These are phyloP conservation scores for Yponomeuta plumbellus DNA, from an alignment of 2,888 invertebrate species.

Conservation along the genomic window DNA sequence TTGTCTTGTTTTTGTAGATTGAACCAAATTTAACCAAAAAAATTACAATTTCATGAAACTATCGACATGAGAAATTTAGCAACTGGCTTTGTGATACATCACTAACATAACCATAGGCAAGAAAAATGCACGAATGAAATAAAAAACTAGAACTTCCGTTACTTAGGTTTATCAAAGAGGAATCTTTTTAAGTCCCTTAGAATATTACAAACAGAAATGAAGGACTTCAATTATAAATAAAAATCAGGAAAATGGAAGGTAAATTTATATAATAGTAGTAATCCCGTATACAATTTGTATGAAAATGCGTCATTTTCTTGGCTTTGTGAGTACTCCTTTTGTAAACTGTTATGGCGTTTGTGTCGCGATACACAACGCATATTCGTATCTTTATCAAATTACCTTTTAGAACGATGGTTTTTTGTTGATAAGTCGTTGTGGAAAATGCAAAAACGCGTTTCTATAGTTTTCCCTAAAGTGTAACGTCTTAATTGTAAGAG, in stretches of 20 bases:
- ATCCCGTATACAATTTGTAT: neutral
- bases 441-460: conserved; percentile 6
- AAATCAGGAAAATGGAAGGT: conserved; percentile 14
- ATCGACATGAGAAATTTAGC: neutral
- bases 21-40: too few relatives aligned
- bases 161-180: neutral
- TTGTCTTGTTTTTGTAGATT: too few relatives aligned
- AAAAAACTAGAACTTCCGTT: conserved; percentile 9
- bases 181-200: conserved; percentile 11
- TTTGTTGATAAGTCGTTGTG: conserved; percentile 8
- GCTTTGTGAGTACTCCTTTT: conserved; percentile 2
- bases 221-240: neutral
- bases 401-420: neutral
- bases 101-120: neutral
- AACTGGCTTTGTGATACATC: neutral
- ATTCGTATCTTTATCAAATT: conserved; percentile 38
- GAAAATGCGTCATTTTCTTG: conserved; percentile 5
- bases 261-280: conserved; percentile 1
- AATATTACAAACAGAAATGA: neutral
- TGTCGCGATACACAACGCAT: conserved; percentile 69
- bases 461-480: conserved; percentile 27
- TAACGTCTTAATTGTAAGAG: conserved; percentile 34
- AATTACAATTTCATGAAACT: neutral
- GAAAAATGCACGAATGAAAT: neutral
- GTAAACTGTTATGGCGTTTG: conserved; percentile 73